A percentile compares a stretch with the other conserved stretches of the same genome.
phyloP scores from a whole-genome alignment of 2,113 vertebrate species.

The human region DNA sequence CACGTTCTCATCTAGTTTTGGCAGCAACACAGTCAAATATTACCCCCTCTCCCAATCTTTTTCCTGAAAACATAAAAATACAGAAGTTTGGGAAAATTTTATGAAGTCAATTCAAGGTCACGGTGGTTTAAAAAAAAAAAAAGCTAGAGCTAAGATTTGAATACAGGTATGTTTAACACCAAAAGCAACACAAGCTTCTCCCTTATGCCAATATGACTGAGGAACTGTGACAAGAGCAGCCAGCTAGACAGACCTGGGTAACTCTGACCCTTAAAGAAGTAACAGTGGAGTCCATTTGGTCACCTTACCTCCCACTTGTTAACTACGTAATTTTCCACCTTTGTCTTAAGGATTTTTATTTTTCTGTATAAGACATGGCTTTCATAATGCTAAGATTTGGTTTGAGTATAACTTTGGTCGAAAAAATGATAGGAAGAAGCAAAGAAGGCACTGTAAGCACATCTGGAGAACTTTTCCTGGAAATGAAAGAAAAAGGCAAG shows the following conservation, averaged over 20 bases:
- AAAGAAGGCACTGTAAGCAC: background rate
- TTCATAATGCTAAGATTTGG: background rate
- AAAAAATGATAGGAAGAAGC: background rate
- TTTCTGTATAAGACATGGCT: background rate
- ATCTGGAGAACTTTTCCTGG: background rate
- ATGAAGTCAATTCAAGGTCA: slow-evolving; percentile 8
- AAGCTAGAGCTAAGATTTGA: slow-evolving; percentile 13
- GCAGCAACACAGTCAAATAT: background rate
- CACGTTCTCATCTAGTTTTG: background rate
- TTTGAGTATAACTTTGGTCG: background rate
- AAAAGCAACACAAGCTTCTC: background rate
- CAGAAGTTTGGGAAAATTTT: background rate
- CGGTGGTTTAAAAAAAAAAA: background rate
- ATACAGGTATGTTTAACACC: background rate
- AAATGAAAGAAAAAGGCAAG: background rate
- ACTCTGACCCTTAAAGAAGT: background rate
- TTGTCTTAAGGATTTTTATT: background rate
- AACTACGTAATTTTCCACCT: background rate
- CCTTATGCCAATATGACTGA: background rate
- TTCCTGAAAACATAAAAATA: background rate
- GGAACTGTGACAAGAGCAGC: background rate
- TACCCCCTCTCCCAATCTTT: background rate
- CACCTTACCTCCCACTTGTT: background rate
- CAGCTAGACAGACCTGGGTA: background rate
- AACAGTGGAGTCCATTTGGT: background rate